Percentiles rank a stretch among this genome's conserved stretches.
These are phyloP conservation scores for Corvus moneduloides DNA, from an alignment of 2,113 vertebrate species.

Conservation along the genomic window DNA sequence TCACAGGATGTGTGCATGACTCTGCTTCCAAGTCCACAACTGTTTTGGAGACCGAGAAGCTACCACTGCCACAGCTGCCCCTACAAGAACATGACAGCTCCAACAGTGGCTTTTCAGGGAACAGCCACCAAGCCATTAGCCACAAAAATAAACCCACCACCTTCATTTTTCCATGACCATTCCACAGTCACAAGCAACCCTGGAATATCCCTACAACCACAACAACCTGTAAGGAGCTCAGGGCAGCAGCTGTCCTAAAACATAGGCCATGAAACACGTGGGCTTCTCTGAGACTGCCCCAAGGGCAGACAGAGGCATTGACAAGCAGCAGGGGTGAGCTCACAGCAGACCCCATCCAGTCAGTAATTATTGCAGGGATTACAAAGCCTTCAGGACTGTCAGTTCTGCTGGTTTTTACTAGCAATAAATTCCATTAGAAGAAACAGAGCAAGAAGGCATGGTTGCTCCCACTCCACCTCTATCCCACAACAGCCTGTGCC, in stretches of 20 bases:
- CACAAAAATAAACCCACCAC: background rate
- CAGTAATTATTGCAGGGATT: background rate
- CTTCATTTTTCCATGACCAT: background rate
- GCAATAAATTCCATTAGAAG: constrained; percentile 16
- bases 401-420: background rate
- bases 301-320: background rate
- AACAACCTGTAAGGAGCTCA: background rate
- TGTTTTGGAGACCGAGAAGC: background rate
- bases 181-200: background rate
- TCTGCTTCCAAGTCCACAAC: background rate
- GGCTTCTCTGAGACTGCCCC: background rate
- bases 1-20: background rate
- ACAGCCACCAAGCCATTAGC: background rate
- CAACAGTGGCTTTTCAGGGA: background rate
- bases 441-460: background rate
- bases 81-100: background rate
- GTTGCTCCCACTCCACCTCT: background rate
- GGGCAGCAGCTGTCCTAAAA: background rate
- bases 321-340: background rate
- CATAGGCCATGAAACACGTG: background rate
- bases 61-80: background rate
- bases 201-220: background rate
- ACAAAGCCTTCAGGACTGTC: background rate
- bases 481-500: background rate
- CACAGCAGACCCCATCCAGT: background rate